These are phyloP conservation scores for Capromys pilorides DNA, from an alignment of 2,797 vertebrate genomes.

Conservation along the genomic window DNA sequence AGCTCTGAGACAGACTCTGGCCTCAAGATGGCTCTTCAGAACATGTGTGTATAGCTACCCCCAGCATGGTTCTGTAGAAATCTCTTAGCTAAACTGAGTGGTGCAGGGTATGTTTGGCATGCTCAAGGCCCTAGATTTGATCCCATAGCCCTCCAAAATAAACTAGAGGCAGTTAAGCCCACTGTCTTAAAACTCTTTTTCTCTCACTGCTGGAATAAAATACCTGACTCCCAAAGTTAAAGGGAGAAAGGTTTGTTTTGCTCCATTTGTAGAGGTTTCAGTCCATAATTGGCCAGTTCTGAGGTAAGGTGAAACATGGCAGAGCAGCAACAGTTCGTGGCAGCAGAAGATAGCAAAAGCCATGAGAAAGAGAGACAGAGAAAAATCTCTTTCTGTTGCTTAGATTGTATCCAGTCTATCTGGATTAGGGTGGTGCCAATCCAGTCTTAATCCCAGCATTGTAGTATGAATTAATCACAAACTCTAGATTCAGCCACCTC, in stretches of 20 bases:
- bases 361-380: neutral
- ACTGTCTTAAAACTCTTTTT: neutral
- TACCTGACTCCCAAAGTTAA: neutral
- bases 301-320: neutral
- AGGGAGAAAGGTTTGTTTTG: neutral
- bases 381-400: neutral
- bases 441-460: neutral
- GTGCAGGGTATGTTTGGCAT: no score
- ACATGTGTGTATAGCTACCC: accelerated
- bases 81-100: neutral
- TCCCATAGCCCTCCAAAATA: neutral
- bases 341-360: neutral
- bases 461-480: neutral
- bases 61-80: accelerated
- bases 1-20: no score
- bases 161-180: neutral
- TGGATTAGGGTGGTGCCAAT: neutral
- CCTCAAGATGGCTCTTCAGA: neutral
- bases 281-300: neutral
- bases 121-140: neutral
- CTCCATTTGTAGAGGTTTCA: neutral
- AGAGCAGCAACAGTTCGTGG: neutral
- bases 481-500: neutral
- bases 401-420: neutral
- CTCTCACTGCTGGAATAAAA: neutral